Base-by-base conservation (phyloP, 2,888 invertebrate species). In the Choristoneura rosaceana region DNA sequence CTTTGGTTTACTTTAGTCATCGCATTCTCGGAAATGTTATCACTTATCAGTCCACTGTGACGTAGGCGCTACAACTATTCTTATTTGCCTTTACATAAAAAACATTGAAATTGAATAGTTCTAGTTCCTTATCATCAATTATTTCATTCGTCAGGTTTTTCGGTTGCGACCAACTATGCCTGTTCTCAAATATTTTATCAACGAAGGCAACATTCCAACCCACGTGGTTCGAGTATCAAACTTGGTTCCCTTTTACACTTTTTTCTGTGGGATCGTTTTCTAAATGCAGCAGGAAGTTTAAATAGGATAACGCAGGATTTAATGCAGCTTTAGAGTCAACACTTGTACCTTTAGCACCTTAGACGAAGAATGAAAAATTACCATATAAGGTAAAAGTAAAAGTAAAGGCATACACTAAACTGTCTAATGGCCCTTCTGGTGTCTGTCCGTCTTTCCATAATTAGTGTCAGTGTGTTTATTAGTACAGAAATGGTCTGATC, bases 391-490 rank as follows among this genome's bases (percentile, higher is more conserved):
- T 55, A 58, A 71, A 43, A 65, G 71, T 45, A 58, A 66, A 62
- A 65, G 71, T 45, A 58, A 66, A 62, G n/a, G 14, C 64, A 15
- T 64, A 9, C 55, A 17, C 45, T 58, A 71, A 62, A 38, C 55
- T 34, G 45, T 47, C 45, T 67, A 67, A 60, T 52, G 33, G 62
- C 45, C 68, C n/a, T 66, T 65, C 55, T 65, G 69, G 33, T 52
- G 47, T 73, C 33, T 38, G 69, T 67, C 64, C 52, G 43, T 69
- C 67, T 41, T 33, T 62, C 55, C 55, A 82, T 83, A 86, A 85
- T 87, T 84, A 86, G 82, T 83, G 87, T 80, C 85, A 76, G 82
- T 78, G 78, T 88, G 86, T 89, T 88, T 87, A 85, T 87, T 86
- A 83, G 78, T 79, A 79, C 83, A 81, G 82, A 79, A 80, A 80